These are phyloP conservation scores for Oplegnathus fasciatus DNA, from an alignment of 2,113 vertebrate genomes.

Conservation along the genomic window DNA sequence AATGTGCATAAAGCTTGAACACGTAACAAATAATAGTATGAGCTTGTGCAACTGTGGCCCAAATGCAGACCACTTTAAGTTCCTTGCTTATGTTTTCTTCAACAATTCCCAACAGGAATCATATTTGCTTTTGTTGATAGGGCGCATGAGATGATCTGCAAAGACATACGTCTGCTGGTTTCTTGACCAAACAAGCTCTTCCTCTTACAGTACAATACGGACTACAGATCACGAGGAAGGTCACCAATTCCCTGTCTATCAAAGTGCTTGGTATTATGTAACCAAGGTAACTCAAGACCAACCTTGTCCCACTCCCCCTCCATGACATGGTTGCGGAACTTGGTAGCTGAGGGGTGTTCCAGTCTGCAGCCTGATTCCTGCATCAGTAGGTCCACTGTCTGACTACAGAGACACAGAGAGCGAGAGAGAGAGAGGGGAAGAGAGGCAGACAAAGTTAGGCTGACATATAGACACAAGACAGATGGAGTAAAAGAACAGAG, in stretches of 20 bases:
- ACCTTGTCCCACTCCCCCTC: constrained; percentile 99
- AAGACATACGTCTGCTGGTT: not conserved
- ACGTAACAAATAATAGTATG: not conserved
- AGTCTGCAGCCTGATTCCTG: constrained; percentile 99
- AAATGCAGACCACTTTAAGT: not conserved
- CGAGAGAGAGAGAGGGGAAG: no score
- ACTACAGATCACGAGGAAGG: not conserved
- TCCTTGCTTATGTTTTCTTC: not conserved
- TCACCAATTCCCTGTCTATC: not conserved
- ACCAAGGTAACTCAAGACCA: constrained; percentile 65
- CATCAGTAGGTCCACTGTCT: constrained; percentile 99
- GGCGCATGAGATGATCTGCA: not conserved
- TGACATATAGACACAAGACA: constrained; percentile 24
- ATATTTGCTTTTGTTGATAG: not conserved
- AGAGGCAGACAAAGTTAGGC: constrained; percentile 41
- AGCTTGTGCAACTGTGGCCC: not conserved
- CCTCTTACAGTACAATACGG: not conserved
- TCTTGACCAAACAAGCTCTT: not conserved
- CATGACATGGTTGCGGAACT: constrained; percentile 99
- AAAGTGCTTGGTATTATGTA: constrained; percentile 3
- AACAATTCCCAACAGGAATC: not conserved
- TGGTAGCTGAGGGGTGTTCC: constrained; percentile 98
- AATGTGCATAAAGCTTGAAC: not conserved
- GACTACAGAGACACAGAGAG: constrained; percentile 86
- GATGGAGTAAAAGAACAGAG: not conserved